Base-by-base conservation (phyloP, 1,140 invertebrate genomes). In the Teleogryllus occipitalis region DNA sequence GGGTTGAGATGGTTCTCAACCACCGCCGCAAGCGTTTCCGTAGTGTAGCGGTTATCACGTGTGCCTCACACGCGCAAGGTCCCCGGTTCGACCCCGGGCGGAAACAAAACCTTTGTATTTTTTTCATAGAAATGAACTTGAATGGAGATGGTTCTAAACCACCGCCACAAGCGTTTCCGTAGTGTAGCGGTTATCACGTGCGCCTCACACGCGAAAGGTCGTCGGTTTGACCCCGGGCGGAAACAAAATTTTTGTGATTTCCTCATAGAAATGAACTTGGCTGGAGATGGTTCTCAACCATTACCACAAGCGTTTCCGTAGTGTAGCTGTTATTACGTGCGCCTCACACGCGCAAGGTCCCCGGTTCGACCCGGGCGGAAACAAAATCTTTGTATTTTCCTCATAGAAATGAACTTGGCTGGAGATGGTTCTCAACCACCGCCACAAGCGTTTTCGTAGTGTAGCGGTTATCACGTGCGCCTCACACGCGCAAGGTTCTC, bases 311-410 rank as follows among this genome's bases (percentile, higher is more conserved):
- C 27, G 85, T 86, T 85, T 85, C 84, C 83, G 85, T 85, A 83
- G 85, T 87, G 86, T 87, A 89, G 88, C 88, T 88, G 88, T 89
- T 89, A 89, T 89, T 88, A 89, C 88, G 88, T 89, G 87, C 87
- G 88, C 88, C 86, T 89, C 87, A 89, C 88, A 89, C 88, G 88
- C 88, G 87, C 87, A 89, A 89, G 88, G 88, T 87, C 88, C 88
- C 88, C 88, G 88, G 88, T 89, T 89, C 88, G 88, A 89, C 88
- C 88, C 88, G n/a, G n/a, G n/a, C n/a, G n/a, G n/a, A n/a, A n/a
- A n/a, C n/a, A n/a, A n/a, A n/a, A 89, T n/a, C n/a, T n/a, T n/a
- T n/a, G n/a, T n/a, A n/a, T n/a, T n/a, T n/a, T n/a, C n/a, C n/a
- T n/a, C n/a, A n/a, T n/a, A n/a, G n/a, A n/a, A n/a, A n/a, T n/a